A percentile compares a stretch with the other conserved stretches of the same genome.
These are phyloP conservation scores for Austrolebias charrua DNA, from an alignment of 2,797 vertebrate genomes.

Conservation along the genomic window DNA sequence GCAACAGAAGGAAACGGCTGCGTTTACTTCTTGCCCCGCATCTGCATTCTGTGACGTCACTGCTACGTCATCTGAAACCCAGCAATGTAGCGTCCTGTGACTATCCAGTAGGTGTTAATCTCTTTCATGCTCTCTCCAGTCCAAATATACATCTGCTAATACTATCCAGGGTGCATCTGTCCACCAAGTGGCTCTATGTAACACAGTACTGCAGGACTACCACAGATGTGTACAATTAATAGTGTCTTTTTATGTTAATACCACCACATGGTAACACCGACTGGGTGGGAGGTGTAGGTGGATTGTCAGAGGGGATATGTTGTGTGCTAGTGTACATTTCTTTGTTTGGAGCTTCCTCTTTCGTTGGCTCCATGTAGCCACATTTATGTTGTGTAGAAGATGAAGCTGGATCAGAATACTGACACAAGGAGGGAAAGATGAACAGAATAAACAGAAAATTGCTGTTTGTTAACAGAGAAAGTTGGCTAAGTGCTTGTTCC, in stretches of 20 bases:
- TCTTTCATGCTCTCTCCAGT: conserved; percentile 59
- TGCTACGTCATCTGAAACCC: no score
- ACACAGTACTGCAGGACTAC: conserved; percentile 12
- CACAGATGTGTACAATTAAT: background rate
- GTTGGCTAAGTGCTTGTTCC: conserved; percentile 28
- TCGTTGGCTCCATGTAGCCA: background rate
- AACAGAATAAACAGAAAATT: background rate
- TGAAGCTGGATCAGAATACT: background rate
- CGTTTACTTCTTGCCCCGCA: no score
- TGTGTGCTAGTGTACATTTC: background rate
- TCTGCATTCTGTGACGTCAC: no score
- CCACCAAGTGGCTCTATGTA: conserved; percentile 42
- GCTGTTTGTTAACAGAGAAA: background rate
- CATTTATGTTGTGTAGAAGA: no score
- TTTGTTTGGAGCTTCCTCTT: background rate
- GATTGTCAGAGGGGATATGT: conserved; percentile 23
- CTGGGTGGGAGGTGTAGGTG: conserved; percentile 2
- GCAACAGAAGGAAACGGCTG: no score
- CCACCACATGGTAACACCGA: conserved; percentile 17
- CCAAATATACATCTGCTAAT: conserved; percentile 78
- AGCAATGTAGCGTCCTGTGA: conserved; percentile 63
- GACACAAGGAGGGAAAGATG: conserved; percentile 25
- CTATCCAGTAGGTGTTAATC: conserved; percentile 67
- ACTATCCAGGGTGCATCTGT: conserved; percentile 50
- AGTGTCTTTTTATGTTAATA: conserved; percentile 10